Conservation (phyloP, 2,797 vertebrate genomes). For the Heterohyrax brucei region DNA sequence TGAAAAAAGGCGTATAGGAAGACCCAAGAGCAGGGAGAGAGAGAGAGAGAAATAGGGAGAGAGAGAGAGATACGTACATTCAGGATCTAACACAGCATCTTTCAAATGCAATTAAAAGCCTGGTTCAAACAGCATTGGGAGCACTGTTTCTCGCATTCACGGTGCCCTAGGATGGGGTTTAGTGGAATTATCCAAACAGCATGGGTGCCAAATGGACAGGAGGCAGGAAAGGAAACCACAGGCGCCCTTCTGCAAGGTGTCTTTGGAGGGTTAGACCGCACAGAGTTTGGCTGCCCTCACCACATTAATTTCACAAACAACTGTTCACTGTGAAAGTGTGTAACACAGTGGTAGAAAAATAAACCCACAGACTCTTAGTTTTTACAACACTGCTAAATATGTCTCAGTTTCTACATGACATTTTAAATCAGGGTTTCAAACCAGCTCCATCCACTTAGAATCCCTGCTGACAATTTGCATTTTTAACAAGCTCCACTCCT, state of each 20-base stretch:
- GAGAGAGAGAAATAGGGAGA: too few relatives aligned
- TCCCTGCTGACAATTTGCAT: too few relatives aligned
- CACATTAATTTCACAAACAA: constrained; percentile 45
- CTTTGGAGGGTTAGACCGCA: not conserved
- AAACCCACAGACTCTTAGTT: rapidly evolving
- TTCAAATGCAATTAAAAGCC: constrained; percentile 63
- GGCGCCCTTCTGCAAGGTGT: constrained; percentile 33
- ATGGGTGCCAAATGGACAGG: constrained; percentile 64
- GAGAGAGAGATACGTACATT: constrained; percentile 34
- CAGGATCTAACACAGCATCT: not conserved
- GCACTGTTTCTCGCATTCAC: not conserved
- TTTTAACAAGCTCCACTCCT: too few relatives aligned
- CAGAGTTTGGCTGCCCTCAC: not conserved
- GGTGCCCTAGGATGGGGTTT: not conserved
- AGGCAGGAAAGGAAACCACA: constrained; percentile 70
- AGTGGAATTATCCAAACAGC: not conserved
- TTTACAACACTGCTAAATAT: not conserved
- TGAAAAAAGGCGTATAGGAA: not conserved
- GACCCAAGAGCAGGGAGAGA: not conserved
- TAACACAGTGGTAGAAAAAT: not conserved
- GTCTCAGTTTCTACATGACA: not conserved
- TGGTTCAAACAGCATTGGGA: not conserved
- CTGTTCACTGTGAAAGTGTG: not conserved
- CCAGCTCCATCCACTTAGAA: too few relatives aligned
- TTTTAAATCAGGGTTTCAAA: not conserved